phyloP scores from a whole-genome alignment of 2,113 vertebrate species.

The Rhizomys pruinosus region DNA sequence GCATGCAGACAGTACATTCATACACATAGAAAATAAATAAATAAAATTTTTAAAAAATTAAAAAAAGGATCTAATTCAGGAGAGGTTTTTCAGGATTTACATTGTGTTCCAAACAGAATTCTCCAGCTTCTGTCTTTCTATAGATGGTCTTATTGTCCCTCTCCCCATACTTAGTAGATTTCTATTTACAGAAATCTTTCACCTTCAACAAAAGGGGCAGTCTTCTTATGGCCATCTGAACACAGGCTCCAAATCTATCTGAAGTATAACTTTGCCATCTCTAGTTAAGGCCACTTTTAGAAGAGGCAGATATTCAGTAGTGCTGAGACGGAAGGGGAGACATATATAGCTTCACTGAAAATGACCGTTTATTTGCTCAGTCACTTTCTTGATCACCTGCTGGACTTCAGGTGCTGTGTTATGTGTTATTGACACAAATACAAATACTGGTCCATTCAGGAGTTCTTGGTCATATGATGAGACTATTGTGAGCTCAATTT shows the following conservation, averaged over 20 bases:
- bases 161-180: background rate
- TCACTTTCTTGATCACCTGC: slow-evolving; percentile 20
- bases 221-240: slow-evolving; percentile 15
- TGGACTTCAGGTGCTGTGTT: background rate
- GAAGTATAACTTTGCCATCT: background rate
- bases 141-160: slow-evolving; percentile 29
- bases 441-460: slow-evolving; percentile 36
- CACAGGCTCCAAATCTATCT: background rate
- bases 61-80: slow-evolving; percentile 27
- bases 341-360: background rate
- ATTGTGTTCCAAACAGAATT: slow-evolving; percentile 43
- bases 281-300: slow-evolving; percentile 2
- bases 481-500: slow-evolving; percentile 35
- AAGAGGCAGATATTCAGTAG: slow-evolving; percentile 12
- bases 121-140: slow-evolving; percentile 30
- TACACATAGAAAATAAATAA: no score
- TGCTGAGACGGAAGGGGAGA: background rate
- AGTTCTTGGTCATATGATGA: slow-evolving; percentile 35
- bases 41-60: no score
- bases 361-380: background rate
- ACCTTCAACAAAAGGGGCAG: background rate
- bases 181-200: slow-evolving; percentile 44
- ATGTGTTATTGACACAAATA: slow-evolving; percentile 13
- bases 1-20: no score
- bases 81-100: slow-evolving; percentile 13